Evolutionary conservation across 2,888 invertebrate species (phyloP).

Genomic region (Synanthedon vespiformis): DNA sequence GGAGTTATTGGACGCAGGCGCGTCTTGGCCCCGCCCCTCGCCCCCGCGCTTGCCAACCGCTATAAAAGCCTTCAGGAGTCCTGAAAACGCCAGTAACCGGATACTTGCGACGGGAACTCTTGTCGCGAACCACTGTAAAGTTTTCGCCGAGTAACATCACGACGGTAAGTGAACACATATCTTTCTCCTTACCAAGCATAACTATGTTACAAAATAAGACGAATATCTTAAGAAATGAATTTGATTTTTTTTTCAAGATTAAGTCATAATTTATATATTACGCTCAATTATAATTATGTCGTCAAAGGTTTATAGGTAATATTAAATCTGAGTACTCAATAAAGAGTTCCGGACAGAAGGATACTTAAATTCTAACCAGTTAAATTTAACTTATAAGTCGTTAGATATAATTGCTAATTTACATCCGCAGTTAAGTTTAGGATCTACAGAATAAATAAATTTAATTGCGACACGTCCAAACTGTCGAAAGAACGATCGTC

Average conservation of each 20-base stretch:
- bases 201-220: background rate
- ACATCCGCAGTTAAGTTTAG: too few species aligned
- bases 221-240: background rate
- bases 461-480: too few species aligned
- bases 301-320: too few species aligned
- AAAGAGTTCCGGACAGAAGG: too few species aligned
- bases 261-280: background rate
- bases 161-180: constrained; percentile 35
- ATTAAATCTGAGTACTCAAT: too few species aligned
- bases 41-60: constrained; percentile 20
- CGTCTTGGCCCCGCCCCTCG: constrained; percentile 37
- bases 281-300: too few species aligned
- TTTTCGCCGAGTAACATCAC: constrained; percentile 43
- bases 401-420: too few species aligned
- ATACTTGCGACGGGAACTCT: constrained; percentile 16
- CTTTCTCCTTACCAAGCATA: background rate
- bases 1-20: constrained; percentile 33
- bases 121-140: constrained; percentile 30
- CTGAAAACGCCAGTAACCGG: constrained; percentile 14
- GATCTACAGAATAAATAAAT: too few species aligned
- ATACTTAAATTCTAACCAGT: too few species aligned
- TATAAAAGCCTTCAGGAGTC: constrained; percentile 41
- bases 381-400: too few species aligned
- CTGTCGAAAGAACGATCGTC: too few species aligned
- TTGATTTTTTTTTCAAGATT: background rate